These are phyloP conservation scores for Musca domestica DNA, from an alignment of 1,140 invertebrate genomes.

Conservation along the genomic window DNA sequence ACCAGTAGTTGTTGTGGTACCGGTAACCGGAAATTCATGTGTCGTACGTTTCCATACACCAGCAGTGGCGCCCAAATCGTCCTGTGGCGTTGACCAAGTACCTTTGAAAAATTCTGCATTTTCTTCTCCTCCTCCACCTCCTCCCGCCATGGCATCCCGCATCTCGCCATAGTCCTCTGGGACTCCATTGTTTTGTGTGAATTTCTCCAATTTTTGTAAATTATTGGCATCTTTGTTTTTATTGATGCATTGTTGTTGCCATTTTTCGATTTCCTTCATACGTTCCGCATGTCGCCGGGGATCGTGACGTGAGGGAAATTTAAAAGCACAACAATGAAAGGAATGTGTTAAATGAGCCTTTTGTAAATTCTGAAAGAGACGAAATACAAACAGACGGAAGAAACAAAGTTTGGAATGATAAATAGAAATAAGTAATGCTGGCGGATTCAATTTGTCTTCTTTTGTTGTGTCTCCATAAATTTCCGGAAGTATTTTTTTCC, in stretches of 20 bases:
- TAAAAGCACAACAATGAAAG: conserved; percentile 88
- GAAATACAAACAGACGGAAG: neutral
- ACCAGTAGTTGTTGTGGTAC: no score
- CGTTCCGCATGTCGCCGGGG: conserved; percentile 63
- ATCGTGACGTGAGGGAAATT: conserved; percentile 75
- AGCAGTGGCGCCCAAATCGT: neutral
- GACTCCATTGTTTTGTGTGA: conserved; percentile 1
- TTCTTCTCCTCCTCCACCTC: neutral
- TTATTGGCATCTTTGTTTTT: conserved; percentile 17
- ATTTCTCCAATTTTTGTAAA: neutral
- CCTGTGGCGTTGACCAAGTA: neutral
- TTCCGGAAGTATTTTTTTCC: neutral
- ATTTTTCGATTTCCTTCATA: conserved; percentile 57
- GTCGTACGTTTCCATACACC: no score
- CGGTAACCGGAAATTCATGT: no score
- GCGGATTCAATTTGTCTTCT: neutral
- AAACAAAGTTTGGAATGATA: neutral
- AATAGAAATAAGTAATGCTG: no score
- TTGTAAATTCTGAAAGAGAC: conserved; percentile 53
- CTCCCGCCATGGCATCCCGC: neutral
- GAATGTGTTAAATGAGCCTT: conserved; percentile 73
- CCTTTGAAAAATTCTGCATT: neutral
- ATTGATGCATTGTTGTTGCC: conserved; percentile 42
- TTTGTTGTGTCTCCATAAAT: neutral
- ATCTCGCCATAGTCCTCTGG: neutral